Conservation (phyloP, 2,888 invertebrate species). For the Drosophila tanythrix region DNA sequence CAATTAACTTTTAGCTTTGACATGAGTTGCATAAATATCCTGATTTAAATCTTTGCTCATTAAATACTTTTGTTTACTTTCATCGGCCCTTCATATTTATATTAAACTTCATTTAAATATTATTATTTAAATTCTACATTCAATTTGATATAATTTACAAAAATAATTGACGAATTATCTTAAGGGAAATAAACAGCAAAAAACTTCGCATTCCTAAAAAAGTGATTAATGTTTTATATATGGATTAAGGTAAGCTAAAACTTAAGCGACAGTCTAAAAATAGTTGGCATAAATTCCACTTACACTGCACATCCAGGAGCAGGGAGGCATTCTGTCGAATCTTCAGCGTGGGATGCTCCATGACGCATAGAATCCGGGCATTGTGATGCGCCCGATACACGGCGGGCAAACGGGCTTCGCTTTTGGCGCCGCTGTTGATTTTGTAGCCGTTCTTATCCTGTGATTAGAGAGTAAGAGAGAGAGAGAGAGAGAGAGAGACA, state of each 20-base stretch:
- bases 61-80: neutral
- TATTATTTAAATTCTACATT: neutral
- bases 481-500: neutral
- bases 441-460: constrained; percentile 84
- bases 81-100: neutral
- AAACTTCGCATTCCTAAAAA: neutral
- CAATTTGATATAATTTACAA: neutral
- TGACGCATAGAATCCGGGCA: constrained; percentile 92
- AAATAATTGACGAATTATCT: neutral
- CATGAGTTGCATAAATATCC: constrained; percentile 10
- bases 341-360: constrained; percentile 88
- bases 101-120: neutral
- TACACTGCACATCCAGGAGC: constrained; percentile 85
- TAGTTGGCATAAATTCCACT: constrained; percentile 60
- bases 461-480: neutral
- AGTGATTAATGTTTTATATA: neutral
- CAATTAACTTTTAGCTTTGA: constrained; percentile 10
- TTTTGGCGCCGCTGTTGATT: constrained; percentile 86
- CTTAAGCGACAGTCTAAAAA: neutral
- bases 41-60: neutral
- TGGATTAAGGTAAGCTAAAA: neutral
- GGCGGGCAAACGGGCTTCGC: constrained; percentile 89
- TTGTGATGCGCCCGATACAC: constrained; percentile 94
- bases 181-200: neutral
- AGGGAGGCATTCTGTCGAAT: constrained; percentile 85